Base-by-base conservation (phyloP, 2,113 vertebrate genomes). In the Leucopsar rothschildi region DNA sequence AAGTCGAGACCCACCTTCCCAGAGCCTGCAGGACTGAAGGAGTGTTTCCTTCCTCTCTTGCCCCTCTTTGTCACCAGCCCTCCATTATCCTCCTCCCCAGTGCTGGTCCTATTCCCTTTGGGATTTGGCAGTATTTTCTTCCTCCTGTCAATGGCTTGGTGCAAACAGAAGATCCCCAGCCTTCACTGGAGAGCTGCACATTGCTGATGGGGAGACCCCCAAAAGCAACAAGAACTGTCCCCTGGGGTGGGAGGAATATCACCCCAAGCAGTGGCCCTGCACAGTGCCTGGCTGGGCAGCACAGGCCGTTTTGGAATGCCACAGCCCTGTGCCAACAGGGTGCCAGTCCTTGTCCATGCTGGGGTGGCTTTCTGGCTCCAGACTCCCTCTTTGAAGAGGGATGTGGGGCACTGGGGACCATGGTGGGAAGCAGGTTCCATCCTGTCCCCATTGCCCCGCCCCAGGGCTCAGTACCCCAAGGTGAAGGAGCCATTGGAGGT, bases 401-500 rank as follows among this genome's bases (percentile, higher is more conserved):
- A 37, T 17, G 6, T 8, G 12, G 87, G 82, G 52, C 3, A 0
- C 15, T 63, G 81, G 68, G 77, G 87, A 80, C 37, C 37, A 3
- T 0, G 45, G 69, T 45, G 78, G 87, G 88, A 57, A 75, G 80
- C 27, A 15, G 65, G 33, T 68, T 44, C 87, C 65, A 24, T 33
- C 20, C 8, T 16, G 22, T 55, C 86, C 86, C 72, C 66, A 0
- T 18, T 6, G 29, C 88, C 85, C 44, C 1, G 0, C 35, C 31
- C 56, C 1, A 0, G 72, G 64, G 40, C 73, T 98, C 98, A 99
- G 92, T 98, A 98, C 16, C 98, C 97, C 0, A 61, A 69, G 1
- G 95, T 96, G 9, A 97, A 47, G 49, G 98, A 98, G 92, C 96
- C 84, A 2, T 98, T 98, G 96, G 96, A 65, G 33, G 96, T 78